Conservation (phyloP, 2,113 vertebrate genomes). For the Pachycephala philippinensis region DNA sequence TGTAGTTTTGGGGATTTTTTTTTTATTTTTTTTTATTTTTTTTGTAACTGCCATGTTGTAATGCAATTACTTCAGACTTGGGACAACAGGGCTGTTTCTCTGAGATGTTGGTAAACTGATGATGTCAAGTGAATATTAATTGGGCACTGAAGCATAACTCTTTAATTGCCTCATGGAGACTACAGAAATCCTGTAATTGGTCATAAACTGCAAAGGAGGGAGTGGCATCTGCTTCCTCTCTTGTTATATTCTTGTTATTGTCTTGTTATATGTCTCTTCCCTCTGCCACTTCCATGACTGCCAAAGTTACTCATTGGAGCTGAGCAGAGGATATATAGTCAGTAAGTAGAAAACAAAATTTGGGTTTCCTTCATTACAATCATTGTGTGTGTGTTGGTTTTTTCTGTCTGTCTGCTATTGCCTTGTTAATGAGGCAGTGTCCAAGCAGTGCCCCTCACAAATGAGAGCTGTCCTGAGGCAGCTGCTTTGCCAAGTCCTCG, state of each 20-base stretch:
- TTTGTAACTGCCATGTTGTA: background rate
- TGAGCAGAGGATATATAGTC: background rate
- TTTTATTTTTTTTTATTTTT: accelerated
- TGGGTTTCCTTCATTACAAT: background rate
- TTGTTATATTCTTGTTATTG: background rate
- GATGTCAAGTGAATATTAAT: conserved; percentile 63
- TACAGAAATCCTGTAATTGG: conserved; percentile 4
- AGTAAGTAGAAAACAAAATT: background rate
- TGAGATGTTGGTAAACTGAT: conserved; percentile 29
- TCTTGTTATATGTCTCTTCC: background rate
- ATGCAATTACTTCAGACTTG: conserved; percentile 19
- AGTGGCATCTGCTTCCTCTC: background rate
- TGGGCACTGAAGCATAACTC: conserved; percentile 39
- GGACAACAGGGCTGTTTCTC: conserved; percentile 25
- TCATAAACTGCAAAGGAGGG: background rate
- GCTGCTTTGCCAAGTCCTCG: background rate
- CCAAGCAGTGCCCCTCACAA: background rate
- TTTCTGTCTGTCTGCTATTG: background rate
- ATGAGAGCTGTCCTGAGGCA: background rate
- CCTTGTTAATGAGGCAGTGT: background rate
- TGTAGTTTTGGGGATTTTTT: background rate
- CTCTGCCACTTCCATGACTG: background rate
- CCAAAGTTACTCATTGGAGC: background rate
- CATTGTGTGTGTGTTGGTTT: background rate
- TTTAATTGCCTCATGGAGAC: conserved; percentile 51